Conservation (phyloP, 2,797 vertebrate species). For the Falco naumanni region DNA sequence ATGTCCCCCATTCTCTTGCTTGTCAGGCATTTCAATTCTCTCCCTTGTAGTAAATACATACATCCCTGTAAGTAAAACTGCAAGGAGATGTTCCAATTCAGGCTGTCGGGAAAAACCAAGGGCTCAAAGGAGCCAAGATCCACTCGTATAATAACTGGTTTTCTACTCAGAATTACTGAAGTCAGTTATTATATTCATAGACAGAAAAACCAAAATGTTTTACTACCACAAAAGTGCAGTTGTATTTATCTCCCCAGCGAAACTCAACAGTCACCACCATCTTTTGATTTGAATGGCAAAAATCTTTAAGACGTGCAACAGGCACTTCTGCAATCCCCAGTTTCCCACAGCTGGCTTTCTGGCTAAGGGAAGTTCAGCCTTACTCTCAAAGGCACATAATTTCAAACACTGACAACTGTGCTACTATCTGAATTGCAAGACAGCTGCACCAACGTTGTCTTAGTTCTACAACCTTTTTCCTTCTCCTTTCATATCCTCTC, state of each 20-base stretch:
- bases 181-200: not conserved
- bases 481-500: not conserved
- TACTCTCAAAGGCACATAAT: not conserved
- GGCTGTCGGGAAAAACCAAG: slow-evolving; percentile 15
- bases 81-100: slow-evolving; percentile 17
- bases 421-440: not conserved
- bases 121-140: not conserved
- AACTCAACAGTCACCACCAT: not conserved
- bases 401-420: not conserved
- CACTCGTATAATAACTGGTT: not conserved
- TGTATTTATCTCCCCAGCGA: not conserved
- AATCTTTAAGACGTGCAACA: accelerated
- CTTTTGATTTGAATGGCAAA: not conserved
- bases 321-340: not conserved
- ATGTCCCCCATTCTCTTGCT: slow-evolving; percentile 15
- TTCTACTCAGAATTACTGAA: not conserved
- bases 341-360: not conserved
- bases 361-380: not conserved
- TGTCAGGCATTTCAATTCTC: slow-evolving; percentile 40
- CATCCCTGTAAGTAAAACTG: slow-evolving; percentile 29
- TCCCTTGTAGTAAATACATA: not conserved
- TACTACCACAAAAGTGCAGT: not conserved
- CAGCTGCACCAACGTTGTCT: not conserved
- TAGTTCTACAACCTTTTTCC: not conserved
- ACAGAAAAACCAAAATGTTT: not conserved